Base-by-base conservation (phyloP, 2,113 vertebrate species). In the Danionella cerebrum region DNA sequence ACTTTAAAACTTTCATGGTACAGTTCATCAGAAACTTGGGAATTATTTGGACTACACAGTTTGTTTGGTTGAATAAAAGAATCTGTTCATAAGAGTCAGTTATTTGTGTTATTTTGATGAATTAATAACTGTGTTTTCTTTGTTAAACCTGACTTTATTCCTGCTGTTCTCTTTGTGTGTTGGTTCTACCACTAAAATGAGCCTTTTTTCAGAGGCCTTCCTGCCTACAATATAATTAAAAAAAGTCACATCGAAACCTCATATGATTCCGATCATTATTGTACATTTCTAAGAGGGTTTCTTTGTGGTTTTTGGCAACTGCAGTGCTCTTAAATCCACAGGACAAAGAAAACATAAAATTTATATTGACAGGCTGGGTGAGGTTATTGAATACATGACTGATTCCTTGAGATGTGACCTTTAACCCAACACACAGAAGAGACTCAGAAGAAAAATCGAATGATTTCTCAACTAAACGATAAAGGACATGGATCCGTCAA, bases 341-440 rank as follows among this genome's bases (percentile, higher is more conserved):
- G 29, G 39, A 22, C 21, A 14, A 19, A 29, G 57, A 36, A 45
- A 64, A 52, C 19, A 8, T 27, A 52, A 59, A 10, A 24, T 24
- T 19, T 12, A 19, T 25, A 63, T 63, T 71, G 66, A 71, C 66
- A 33, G 29, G 29, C 16, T 35, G 39, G 73, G 73, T 44, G 69
- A 50, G 69, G 42, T 25, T 9, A 22, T 12, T 12, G 44, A 55
- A 53, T 31, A 12, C 25, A 62, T 39, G 48, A 48, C 18, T 4
- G 44, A 55, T 36, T 25, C 45, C 50, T 51, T 12, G 44, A 36
- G 25, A 68, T 11, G 14, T 59, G 47, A 68, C 27, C 54, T 45
- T 59, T 60, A 68, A 67, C 51, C 64, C 14, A 18, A 16, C 12
- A 44, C 33, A 25, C 14, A 25, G 6, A 57, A 11, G 16, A 47